phyloP scores from a whole-genome alignment of 2,797 vertebrate species.

The Moxostoma hubbsi region DNA sequence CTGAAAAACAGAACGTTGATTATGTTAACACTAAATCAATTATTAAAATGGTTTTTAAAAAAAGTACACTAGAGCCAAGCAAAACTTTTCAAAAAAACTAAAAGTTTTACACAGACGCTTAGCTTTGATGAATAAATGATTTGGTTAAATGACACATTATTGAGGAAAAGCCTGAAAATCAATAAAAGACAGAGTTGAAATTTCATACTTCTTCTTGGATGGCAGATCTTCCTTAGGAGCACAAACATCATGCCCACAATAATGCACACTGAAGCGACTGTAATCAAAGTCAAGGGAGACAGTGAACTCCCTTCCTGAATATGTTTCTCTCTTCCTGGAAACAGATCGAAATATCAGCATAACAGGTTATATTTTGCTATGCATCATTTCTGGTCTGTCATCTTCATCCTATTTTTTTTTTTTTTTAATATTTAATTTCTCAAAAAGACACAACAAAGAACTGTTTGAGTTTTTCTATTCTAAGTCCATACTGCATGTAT shows the following conservation, averaged over 20 bases:
- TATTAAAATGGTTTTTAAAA: constrained; percentile 39
- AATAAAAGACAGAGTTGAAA: neutral
- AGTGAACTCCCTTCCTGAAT: constrained; percentile 77
- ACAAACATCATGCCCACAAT: constrained; percentile 85
- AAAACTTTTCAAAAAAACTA: neutral
- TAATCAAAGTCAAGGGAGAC: constrained; percentile 83
- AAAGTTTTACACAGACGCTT: neutral
- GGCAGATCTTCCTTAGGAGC: constrained; percentile 86
- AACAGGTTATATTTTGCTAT: neutral
- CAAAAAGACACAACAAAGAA: neutral
- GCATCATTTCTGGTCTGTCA: neutral
- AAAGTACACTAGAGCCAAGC: neutral
- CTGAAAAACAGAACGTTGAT: constrained; percentile 3
- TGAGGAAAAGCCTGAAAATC: neutral
- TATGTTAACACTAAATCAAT: constrained; percentile 29
- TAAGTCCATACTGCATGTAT: constrained; percentile 64
- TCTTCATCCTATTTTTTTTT: neutral
- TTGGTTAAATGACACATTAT: neutral
- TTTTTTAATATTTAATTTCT: too few relatives aligned
- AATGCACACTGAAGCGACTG: constrained; percentile 85
- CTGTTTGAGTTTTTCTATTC: constrained; percentile 38
- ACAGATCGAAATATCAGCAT: neutral
- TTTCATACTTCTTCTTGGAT: constrained; percentile 85
- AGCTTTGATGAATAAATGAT: neutral
- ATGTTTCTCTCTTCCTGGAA: constrained; percentile 78